phyloP scores from a whole-genome alignment of 2,888 invertebrate species.

The Acronicta alni region DNA sequence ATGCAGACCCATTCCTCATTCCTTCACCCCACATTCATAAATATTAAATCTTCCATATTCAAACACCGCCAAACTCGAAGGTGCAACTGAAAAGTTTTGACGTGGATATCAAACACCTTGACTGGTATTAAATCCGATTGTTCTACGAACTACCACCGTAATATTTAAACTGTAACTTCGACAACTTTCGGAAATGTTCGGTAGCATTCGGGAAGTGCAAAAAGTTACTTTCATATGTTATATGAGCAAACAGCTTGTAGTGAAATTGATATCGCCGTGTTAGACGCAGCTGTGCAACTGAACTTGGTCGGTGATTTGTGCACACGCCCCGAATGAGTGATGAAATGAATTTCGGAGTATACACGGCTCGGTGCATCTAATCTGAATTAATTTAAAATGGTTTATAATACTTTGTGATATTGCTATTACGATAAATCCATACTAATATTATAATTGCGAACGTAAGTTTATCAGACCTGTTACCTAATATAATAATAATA shows the following conservation, averaged over 20 bases:
- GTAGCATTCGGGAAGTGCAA: constrained; percentile 19
- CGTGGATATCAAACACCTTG: constrained; percentile 30
- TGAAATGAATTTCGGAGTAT: constrained; percentile 36
- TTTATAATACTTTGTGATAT: neutral
- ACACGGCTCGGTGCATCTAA: constrained; percentile 40
- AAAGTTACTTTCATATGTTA: constrained; percentile 26
- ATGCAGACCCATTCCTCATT: too few relatives aligned
- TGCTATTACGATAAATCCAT: too few relatives aligned
- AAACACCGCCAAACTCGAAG: constrained; percentile 13
- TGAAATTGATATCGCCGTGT: constrained; percentile 57
- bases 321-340: constrained; percentile 45
- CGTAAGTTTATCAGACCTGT: too few relatives aligned
- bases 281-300: constrained; percentile 64
- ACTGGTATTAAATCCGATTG: constrained; percentile 24
- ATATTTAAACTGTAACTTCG: constrained; percentile 33
- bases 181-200: constrained; percentile 23
- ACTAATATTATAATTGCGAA: too few relatives aligned
- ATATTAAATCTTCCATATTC: constrained; percentile 4
- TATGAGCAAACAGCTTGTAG: constrained; percentile 44
- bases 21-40: too few relatives aligned
- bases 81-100: constrained; percentile 34
- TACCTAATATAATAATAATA: too few relatives aligned
- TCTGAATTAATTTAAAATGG: constrained; percentile 20
- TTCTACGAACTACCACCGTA: constrained; percentile 24
- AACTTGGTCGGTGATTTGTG: constrained; percentile 63